Evolutionary conservation across 2,888 invertebrate species (phyloP).

Genomic region (Oxystoma pomonae): DNA sequence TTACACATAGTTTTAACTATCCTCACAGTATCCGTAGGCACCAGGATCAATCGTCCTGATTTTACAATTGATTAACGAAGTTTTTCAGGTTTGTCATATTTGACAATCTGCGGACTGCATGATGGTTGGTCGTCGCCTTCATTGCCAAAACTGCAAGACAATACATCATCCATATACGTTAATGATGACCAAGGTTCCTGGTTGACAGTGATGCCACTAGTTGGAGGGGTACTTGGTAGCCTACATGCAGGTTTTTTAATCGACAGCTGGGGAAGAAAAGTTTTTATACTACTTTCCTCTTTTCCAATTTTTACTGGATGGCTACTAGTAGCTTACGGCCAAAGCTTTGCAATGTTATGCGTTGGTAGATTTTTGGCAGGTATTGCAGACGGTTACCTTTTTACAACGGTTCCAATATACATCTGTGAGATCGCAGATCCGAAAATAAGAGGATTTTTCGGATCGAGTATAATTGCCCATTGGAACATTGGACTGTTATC

Average conservation of each 20-base stretch:
- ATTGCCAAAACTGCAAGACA: constrained; percentile 49
- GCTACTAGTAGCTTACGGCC: constrained; percentile 58
- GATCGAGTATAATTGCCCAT: constrained; percentile 55
- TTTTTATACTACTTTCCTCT: constrained; percentile 56
- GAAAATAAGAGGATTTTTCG: constrained; percentile 54
- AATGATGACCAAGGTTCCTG: constrained; percentile 55
- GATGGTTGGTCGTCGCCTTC: constrained; percentile 62
- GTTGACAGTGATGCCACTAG: constrained; percentile 62
- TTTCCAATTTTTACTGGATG: constrained; percentile 59
- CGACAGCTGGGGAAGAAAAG: constrained; percentile 63
- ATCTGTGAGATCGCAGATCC: constrained; percentile 59
- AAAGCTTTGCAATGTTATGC: constrained; percentile 54
- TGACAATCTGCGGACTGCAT: constrained; percentile 43
- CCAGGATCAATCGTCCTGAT: too few species aligned
- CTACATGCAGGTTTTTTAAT: constrained; percentile 60
- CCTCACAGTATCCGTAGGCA: too few species aligned
- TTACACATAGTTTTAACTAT: too few species aligned
- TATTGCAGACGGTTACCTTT: constrained; percentile 50
- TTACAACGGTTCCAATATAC: constrained; percentile 54
- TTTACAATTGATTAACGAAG: too few species aligned
- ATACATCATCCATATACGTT: constrained; percentile 35
- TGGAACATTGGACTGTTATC: constrained; percentile 54
- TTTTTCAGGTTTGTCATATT: not conserved
- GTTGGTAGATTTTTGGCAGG: constrained; percentile 56
- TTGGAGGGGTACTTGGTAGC: constrained; percentile 61